Conservation (phyloP, 1,140 invertebrate genomes). For the Rhynchophorus ferrugineus region DNA sequence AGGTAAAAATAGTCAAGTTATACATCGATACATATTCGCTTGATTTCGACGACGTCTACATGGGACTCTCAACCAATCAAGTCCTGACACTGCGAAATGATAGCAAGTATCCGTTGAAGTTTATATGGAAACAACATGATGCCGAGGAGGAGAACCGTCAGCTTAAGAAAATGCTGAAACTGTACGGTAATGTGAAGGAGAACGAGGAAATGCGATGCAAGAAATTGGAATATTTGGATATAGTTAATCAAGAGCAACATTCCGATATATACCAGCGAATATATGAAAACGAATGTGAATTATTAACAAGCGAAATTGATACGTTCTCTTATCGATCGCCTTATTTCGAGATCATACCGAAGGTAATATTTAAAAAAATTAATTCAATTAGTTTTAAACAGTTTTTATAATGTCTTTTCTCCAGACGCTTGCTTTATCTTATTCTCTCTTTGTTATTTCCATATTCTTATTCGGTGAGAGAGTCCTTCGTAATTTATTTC, state of each 20-base stretch:
- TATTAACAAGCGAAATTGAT: slow-evolving; percentile 1
- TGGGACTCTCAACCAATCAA: slow-evolving; percentile 38
- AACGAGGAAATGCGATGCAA: slow-evolving; percentile 10
- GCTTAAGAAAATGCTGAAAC: slow-evolving; percentile 11
- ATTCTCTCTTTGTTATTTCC: too few relatives aligned
- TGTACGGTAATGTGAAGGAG: slow-evolving; percentile 9
- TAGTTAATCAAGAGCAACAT: slow-evolving; percentile 12
- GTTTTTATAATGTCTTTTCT: too few relatives aligned
- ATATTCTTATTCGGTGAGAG: too few relatives aligned
- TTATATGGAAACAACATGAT: slow-evolving; percentile 40
- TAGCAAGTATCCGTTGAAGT: slow-evolving; percentile 39
- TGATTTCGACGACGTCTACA: slow-evolving; percentile 41
- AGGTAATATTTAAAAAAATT: too few relatives aligned
- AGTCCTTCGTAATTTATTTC: too few relatives aligned
- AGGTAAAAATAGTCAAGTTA: slow-evolving; percentile 20
- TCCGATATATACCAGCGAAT: slow-evolving; percentile 18
- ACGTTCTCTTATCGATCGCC: slow-evolving; percentile 15
- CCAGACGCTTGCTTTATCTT: too few relatives aligned
- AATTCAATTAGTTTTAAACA: too few relatives aligned
- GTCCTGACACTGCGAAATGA: slow-evolving; percentile 41
- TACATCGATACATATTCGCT: slow-evolving; percentile 32
- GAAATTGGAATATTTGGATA: slow-evolving; percentile 15
- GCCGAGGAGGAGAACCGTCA: slow-evolving; percentile 26
- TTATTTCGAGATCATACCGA: slow-evolving; percentile 19
- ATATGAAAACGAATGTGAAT: slow-evolving; percentile 13